Evolutionary conservation across 1,140 invertebrate genomes (phyloP), one percentile per base, ranked within the genome.

Genomic region (Papilio machaon): DNA sequence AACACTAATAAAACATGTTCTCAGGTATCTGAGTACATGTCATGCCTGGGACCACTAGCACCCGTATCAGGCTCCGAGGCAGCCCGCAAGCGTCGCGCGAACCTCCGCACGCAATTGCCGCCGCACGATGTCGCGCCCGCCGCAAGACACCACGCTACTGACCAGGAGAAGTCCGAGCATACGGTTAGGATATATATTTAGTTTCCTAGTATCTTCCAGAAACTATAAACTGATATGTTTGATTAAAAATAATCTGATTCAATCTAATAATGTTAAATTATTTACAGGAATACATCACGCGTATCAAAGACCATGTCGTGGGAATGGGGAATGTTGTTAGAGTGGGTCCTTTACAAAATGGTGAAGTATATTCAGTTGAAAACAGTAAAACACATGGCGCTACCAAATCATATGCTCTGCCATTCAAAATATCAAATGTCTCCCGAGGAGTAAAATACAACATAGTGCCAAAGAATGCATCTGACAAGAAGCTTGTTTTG

Each of bases 81-180:
- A 60, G 97, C 97, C 1, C 93, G 95, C 49, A 95, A 96, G 77
- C 95, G 97, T 38, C 97, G 97, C 85, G 96, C 97, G 77, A 96
- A 97, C 80, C 95, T 98, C 5, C 96, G 97, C 88, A 97, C 97
- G 82, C 97, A 98, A 92, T 95, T 98, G 52, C 97, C 97, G 8
- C 95, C 97, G 6, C 97, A 98, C 89, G 97, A 98, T 91, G 96
- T 98, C 0, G 92, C 91, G 2, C 85, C 90, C n/a, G 91, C 87
- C n/a, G 90, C 86, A 0, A 78, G 92, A 1, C 86, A 87, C 46
- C 90, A 94, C 80, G 91, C 92, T 73, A 83, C 87, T 11, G 91
- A 93, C 74, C 89, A 92, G 64, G 93, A 94, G 85, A 93, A 94
- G 81, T 84, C 88, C 0, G 92, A 94, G 80, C 92, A 94, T 76